Evolutionary conservation across 1,140 invertebrate genomes (phyloP).

Genomic region (Protaetia brevitarsis): DNA sequence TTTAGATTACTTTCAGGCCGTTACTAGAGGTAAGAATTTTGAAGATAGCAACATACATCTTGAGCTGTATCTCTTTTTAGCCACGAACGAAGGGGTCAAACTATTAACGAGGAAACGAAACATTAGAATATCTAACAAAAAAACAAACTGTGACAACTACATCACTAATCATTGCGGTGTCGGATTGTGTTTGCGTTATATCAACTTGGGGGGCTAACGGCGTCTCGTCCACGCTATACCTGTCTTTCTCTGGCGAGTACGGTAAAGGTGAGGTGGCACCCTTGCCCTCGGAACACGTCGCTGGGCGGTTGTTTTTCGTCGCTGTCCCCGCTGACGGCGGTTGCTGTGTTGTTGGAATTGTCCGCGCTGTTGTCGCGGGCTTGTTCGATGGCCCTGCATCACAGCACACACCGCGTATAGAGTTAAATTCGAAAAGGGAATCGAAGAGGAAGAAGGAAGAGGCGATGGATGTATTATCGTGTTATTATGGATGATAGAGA

Average conservation of each 20-base stretch:
- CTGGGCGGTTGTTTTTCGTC: conserved; percentile 36
- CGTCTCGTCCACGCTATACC: conserved; percentile 34
- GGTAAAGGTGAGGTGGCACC: conserved; percentile 31
- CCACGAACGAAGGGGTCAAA: too few relatives aligned
- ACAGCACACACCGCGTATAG: neutral
- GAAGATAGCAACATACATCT: too few relatives aligned
- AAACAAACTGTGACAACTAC: too few relatives aligned
- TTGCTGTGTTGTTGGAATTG: conserved; percentile 9
- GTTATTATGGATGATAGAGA: too few relatives aligned
- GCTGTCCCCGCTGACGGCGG: neutral
- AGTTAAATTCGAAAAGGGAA: neutral
- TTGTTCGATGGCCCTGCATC: neutral
- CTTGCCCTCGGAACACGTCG: conserved; percentile 39
- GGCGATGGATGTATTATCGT: neutral
- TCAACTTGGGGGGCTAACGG: too few relatives aligned
- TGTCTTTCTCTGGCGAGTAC: conserved; percentile 38
- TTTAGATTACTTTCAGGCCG: too few relatives aligned
- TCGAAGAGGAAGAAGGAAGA: neutral
- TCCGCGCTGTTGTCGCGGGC: neutral
- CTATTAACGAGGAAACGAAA: too few relatives aligned
- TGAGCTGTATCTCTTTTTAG: too few relatives aligned
- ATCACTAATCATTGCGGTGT: too few relatives aligned
- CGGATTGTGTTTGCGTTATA: too few relatives aligned
- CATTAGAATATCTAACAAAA: too few relatives aligned
- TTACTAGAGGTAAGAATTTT: too few relatives aligned